A percentile compares a stretch with the other conserved stretches of the same genome.
Evolutionary conservation across 2,797 vertebrate species (phyloP).

Genomic region (Lithobates pipiens): DNA sequence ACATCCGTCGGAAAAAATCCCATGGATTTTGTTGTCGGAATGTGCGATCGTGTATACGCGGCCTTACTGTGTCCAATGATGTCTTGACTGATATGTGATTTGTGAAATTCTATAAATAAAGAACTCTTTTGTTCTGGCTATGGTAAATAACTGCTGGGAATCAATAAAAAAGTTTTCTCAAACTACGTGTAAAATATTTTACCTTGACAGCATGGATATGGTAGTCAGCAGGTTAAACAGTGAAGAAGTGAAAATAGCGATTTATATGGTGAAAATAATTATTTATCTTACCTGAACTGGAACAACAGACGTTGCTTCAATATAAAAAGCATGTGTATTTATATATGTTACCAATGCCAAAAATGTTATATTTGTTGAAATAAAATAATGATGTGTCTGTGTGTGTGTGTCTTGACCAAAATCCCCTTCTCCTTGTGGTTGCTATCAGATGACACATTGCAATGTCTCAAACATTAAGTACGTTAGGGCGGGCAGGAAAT

Average conservation of each 20-base stretch:
- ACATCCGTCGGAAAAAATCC: no score
- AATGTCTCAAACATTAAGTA: constrained; percentile 6
- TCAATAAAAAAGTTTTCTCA: not conserved
- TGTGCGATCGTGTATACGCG: no score
- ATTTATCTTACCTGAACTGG: not conserved
- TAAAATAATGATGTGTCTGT: constrained; percentile 21
- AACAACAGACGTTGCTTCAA: not conserved
- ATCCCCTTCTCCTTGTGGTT: constrained; percentile 18
- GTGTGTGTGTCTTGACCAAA: constrained; percentile 13
- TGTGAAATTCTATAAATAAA: no score
- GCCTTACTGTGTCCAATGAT: no score
- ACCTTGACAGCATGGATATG: no score
- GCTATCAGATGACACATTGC: constrained; percentile 42
- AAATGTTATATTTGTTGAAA: not conserved
- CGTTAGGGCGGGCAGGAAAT: constrained; percentile 31
- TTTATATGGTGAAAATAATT: not conserved
- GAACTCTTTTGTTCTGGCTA: no score
- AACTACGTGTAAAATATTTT: no score
- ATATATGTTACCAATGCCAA: constrained; percentile 1
- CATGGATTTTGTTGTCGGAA: no score
- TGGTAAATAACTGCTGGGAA: not conserved
- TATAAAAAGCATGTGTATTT: not conserved
- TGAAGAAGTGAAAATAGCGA: not conserved
- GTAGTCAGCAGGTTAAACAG: not conserved
- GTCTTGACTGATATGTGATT: no score